phyloP scores from a whole-genome alignment of 2,797 vertebrate genomes.

The Micromesistius poutassou region DNA sequence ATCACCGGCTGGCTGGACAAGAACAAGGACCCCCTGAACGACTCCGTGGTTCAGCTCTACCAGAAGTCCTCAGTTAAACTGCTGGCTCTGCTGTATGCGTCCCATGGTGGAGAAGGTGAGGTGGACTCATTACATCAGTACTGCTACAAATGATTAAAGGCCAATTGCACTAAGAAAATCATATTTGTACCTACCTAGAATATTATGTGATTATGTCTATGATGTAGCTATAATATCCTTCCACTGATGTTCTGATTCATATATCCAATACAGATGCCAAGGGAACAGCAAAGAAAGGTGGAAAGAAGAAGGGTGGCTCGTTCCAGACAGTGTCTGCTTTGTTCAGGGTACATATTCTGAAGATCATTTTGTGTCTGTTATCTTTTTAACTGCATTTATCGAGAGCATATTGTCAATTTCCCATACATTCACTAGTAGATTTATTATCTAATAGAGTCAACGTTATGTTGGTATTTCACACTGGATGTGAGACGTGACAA shows the following conservation, averaged over 20 bases:
- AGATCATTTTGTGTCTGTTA: not conserved
- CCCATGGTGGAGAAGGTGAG: slow-evolving; percentile 68
- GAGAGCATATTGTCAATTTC: not conserved
- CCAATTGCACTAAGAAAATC: not conserved
- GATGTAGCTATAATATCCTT: not conserved
- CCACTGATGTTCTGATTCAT: not conserved
- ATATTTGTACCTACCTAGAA: not conserved
- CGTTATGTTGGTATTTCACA: not conserved
- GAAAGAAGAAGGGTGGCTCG: slow-evolving; percentile 88
- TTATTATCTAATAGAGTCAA: not conserved
- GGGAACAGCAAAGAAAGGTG: slow-evolving; percentile 73
- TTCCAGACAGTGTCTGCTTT: slow-evolving; percentile 90
- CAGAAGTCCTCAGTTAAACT: slow-evolving; percentile 80
- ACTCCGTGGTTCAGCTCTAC: slow-evolving; percentile 67
- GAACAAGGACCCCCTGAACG: slow-evolving; percentile 83
- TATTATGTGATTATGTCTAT: not conserved
- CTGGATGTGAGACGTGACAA: not conserved
- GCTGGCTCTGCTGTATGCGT: slow-evolving; percentile 70
- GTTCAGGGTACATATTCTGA: slow-evolving; percentile 76
- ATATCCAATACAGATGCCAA: slow-evolving; percentile 26
- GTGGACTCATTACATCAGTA: not conserved
- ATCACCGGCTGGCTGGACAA: slow-evolving; percentile 81
- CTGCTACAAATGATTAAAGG: not conserved
- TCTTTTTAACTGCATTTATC: not conserved
- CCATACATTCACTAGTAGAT: not conserved